Conservation (phyloP, 2,888 invertebrate species). For the Eumacrocentrus americanus region DNA sequence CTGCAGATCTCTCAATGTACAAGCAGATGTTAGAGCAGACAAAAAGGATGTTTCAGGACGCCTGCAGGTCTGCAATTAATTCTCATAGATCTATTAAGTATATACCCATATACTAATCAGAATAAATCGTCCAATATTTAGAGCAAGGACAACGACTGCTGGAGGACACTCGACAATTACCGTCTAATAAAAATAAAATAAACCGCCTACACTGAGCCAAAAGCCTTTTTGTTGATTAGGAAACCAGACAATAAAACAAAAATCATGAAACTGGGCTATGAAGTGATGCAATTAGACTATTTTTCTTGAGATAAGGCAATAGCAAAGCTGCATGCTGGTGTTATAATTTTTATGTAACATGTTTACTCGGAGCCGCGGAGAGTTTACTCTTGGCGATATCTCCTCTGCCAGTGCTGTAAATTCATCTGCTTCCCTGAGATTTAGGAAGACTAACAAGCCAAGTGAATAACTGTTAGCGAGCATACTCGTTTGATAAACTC, state of each 20-base stretch:
- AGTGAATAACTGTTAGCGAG: neutral
- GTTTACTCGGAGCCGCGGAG: constrained; percentile 35
- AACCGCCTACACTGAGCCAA: no score
- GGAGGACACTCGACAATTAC: constrained; percentile 15
- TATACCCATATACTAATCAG: no score
- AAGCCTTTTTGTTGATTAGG: no score
- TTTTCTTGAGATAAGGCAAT: neutral
- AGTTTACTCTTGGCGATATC: constrained; percentile 12
- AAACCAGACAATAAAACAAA: neutral
- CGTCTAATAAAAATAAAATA: neutral
- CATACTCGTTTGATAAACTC: no score
- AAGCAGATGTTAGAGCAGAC: constrained; percentile 67
- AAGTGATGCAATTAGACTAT: neutral
- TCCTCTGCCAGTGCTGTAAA: constrained; percentile 39
- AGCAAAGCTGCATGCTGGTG: constrained; percentile 13
- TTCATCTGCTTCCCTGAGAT: constrained; percentile 38
- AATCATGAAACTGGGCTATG: neutral
- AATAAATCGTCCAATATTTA: constrained; percentile 2
- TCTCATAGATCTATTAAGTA: no score
- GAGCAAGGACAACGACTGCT: neutral
- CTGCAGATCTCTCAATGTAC: constrained; percentile 65
- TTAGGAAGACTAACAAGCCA: constrained; percentile 32
- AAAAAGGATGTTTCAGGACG: constrained; percentile 66
- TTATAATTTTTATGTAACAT: constrained; percentile 35
- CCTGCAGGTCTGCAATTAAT: constrained; percentile 48